Conservation (phyloP, 2,797 vertebrate species). For the Buphagus erythrorhynchus region DNA sequence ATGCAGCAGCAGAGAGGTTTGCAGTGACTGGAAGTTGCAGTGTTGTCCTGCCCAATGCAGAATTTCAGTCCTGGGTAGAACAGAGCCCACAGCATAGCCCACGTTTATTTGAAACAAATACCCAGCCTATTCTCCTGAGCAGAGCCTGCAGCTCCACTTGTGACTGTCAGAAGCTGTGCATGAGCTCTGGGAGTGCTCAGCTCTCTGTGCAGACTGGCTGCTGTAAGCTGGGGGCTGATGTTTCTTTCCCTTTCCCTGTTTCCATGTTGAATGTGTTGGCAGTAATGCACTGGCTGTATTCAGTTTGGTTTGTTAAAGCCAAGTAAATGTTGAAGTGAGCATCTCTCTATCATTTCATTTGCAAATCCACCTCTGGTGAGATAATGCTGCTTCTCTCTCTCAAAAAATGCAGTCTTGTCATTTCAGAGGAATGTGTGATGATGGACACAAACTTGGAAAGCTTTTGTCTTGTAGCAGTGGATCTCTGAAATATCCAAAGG, state of each 20-base stretch:
- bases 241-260: not conserved
- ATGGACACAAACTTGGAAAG: not conserved
- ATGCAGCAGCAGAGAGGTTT: not conserved
- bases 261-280: rapidly evolving
- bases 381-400: not conserved
- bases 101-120: rapidly evolving
- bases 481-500: not conserved
- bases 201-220: not conserved
- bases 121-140: not conserved
- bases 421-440: not conserved
- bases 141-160: rapidly evolving
- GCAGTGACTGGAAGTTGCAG: not conserved
- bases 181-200: not conserved
- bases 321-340: not conserved
- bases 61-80: not conserved
- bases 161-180: rapidly evolving
- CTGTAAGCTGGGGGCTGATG: not conserved
- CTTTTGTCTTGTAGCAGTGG: not conserved
- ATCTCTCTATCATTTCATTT: not conserved
- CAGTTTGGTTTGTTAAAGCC: not conserved
- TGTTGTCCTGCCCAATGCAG: rapidly evolving
- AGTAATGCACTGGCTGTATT: not conserved
- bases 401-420: not conserved
- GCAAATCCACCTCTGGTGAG: not conserved
- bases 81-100: not conserved